Conservation (phyloP, 1,140 invertebrate species). For the Camponotus vicinus region DNA sequence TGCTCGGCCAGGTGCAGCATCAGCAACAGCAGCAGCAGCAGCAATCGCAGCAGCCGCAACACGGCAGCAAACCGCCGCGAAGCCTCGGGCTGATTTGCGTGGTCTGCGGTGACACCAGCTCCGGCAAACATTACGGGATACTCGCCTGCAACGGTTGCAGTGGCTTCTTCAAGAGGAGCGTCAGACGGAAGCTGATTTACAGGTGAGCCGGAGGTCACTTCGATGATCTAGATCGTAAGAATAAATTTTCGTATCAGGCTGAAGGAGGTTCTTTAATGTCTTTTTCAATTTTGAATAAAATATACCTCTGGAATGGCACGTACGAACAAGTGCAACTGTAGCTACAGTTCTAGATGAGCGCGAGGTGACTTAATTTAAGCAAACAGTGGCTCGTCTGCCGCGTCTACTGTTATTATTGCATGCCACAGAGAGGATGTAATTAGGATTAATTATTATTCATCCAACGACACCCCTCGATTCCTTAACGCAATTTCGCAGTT, state of each 20-base stretch:
- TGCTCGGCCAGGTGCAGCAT: constrained; percentile 80
- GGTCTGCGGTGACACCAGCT: constrained; percentile 98
- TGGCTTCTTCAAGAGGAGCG: constrained; percentile 99
- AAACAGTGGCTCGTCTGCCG: background rate
- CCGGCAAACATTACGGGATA: constrained; percentile 99
- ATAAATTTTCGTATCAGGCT: background rate
- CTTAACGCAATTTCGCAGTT: background rate
- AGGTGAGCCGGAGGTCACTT: constrained; percentile 88
- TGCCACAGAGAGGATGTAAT: background rate
- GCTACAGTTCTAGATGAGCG: background rate
- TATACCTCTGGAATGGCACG: background rate
- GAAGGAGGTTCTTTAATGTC: background rate
- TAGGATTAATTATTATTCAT: constrained; percentile 27
- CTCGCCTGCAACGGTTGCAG: constrained; percentile 99
- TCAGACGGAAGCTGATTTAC: constrained; percentile 98
- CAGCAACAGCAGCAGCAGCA: constrained; percentile 78
- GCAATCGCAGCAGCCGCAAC: constrained; percentile 77
- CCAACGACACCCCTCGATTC: background rate
- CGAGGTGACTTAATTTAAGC: background rate
- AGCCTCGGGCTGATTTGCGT: constrained; percentile 94
- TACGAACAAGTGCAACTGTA: background rate
- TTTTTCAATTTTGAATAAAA: background rate
- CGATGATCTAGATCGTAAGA: background rate
- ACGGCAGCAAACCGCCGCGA: constrained; percentile 81
- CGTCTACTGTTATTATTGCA: background rate